These are phyloP conservation scores for Sylvia borin DNA, from an alignment of 2,797 vertebrate species.

Conservation along the genomic window DNA sequence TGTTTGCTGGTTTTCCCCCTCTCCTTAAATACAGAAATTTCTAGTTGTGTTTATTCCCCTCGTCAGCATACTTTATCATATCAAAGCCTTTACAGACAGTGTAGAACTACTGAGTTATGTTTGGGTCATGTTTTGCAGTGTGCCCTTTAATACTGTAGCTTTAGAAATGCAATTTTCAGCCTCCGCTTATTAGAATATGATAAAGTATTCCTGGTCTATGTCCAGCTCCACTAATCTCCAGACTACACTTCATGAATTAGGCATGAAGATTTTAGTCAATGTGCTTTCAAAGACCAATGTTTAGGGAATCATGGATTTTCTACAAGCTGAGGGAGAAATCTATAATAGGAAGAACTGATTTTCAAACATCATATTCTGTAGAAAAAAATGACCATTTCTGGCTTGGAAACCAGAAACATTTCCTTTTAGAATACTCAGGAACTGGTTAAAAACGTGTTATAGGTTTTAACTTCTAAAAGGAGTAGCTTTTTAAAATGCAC, in stretches of 20 bases:
- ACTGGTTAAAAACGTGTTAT: constrained; percentile 69
- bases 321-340: constrained; percentile 84
- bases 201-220: constrained; percentile 93
- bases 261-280: constrained; percentile 91
- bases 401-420: constrained; percentile 78
- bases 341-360: constrained; percentile 86
- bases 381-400: constrained; percentile 83
- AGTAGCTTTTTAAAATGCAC: constrained; percentile 53
- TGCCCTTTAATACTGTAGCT: constrained; percentile 97
- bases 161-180: constrained; percentile 98
- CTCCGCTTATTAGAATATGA: constrained; percentile 99
- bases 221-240: constrained; percentile 86
- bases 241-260: constrained; percentile 88
- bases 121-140: constrained; percentile 89
- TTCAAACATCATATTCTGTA: constrained; percentile 86
- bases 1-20: constrained; percentile 57
- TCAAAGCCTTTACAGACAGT: constrained; percentile 91
- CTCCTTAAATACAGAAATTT: constrained; percentile 81
- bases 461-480: constrained; percentile 44
- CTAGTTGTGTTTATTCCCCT: constrained; percentile 87
- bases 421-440: constrained; percentile 76
- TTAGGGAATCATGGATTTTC: constrained; percentile 87
- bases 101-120: constrained; percentile 88
- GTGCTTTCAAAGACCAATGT: constrained; percentile 85
- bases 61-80: constrained; percentile 98